Base-by-base conservation (phyloP, 2,888 invertebrate species). In the Clostera curtula region DNA sequence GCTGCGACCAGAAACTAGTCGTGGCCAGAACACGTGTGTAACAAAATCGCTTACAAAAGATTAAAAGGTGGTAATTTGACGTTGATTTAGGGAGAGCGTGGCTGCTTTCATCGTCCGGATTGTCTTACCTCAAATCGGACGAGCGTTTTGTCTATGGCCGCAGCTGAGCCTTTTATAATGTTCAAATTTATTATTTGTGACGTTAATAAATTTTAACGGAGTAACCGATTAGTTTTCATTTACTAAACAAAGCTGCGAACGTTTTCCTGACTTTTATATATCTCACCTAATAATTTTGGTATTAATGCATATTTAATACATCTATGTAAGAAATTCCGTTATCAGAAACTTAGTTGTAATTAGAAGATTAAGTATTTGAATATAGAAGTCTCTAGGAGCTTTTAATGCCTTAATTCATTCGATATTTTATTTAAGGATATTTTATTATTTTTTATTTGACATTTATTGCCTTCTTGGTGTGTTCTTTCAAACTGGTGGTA, bases 51-150 rank as follows among this genome's bases (percentile, higher is more conserved):
- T 64, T 56, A 67, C 75, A 71, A 71, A 71, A 76, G 80, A 77
- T 82, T 80, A 80, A 71, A 74, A 77, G 71, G 74, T 79, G 77
- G 76, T 80, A 80, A 80, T 83, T 79, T 80, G 82, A 82, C 82
- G 54, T 80, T 82, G 82, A 82, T 80, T 77, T 80, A 82, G 66
- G 66, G 64, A 68, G 67, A 69, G 59, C 56, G 49, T 52, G 51
- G 39, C 43, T 43, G 60, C 71, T 75, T 69, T 77, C 73, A 75
- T 71, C 63, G 63, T 43, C 36, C 43, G 62, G 69, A 71, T 76
- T 72, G 75, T 75, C 73, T 79, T 77, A 74, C 76, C 50, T 49
- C 49, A 46, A 52, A 45, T 40, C 36, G 45, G 49, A 52, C 49
- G 53, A 55, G 51, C 55, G 62, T 63, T 71, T 69, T 68, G 69